Conservation (phyloP, 2,888 invertebrate species). For the Nomada ferruginata region DNA sequence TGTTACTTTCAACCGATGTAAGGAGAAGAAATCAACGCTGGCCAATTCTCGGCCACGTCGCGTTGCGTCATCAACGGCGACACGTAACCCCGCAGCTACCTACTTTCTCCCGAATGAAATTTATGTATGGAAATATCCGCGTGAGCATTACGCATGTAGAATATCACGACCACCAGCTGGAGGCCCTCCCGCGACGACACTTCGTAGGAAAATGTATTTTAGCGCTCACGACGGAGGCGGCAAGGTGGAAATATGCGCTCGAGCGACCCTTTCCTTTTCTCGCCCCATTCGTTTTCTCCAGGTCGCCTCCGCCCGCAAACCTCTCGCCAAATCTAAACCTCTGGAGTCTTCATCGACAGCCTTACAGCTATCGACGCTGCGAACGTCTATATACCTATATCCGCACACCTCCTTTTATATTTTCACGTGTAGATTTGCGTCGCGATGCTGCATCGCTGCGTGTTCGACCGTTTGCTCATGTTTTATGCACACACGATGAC, state of each 20-base stretch:
- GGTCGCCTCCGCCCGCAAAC: conserved; percentile 26
- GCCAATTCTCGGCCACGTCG: conserved; percentile 27
- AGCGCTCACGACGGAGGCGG: conserved; percentile 69
- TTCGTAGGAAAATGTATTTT: conserved; percentile 79
- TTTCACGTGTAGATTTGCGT: conserved; percentile 75
- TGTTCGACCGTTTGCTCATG: conserved; percentile 74
- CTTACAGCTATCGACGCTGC: conserved; percentile 31
- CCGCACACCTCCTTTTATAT: conserved; percentile 41
- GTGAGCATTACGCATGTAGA: conserved; percentile 81
- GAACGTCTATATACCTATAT: conserved; percentile 13
- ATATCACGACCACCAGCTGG: conserved; percentile 79
- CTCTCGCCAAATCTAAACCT: conserved; percentile 34
- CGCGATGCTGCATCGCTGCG: conserved; percentile 71
- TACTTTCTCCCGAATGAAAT: conserved; percentile 74
- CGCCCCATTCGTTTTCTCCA: conserved; percentile 50
- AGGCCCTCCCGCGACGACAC: conserved; percentile 76
- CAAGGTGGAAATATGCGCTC: conserved; percentile 77
- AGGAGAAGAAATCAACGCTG: not conserved
- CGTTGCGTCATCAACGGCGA: conserved; percentile 54
- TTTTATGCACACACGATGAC: conserved; percentile 81
- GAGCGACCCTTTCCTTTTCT: conserved; percentile 66
- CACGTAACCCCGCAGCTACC: conserved; percentile 50
- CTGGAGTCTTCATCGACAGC: conserved; percentile 55
- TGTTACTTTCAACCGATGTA: not conserved
- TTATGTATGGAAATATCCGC: conserved; percentile 81